phyloP scores from a whole-genome alignment of 2,797 vertebrate genomes.

The Argya squamiceps region DNA sequence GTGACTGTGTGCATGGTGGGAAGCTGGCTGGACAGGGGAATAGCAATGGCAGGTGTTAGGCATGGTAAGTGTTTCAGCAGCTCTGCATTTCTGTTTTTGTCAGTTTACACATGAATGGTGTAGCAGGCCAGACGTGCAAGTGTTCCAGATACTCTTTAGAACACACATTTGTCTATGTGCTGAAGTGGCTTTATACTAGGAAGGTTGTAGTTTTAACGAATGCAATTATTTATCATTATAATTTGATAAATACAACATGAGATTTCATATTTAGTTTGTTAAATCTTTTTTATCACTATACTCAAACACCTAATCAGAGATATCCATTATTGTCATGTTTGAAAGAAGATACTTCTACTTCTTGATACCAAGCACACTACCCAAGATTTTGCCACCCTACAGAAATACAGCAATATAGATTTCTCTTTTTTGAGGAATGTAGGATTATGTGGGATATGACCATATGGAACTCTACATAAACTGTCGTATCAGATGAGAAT shows the following conservation, averaged over 20 bases:
- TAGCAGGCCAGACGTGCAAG: not conserved
- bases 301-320: not conserved
- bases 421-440: not conserved
- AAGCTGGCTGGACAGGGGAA: not conserved
- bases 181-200: not conserved
- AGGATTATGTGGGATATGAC: not conserved
- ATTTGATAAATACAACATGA: not conserved
- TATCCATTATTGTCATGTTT: not conserved
- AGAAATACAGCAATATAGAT: not conserved
- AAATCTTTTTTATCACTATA: not conserved
- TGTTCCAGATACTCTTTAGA: not conserved
- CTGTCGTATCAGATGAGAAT: not conserved
- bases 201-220: not conserved
- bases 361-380: not conserved
- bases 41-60: not conserved
- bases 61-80: not conserved
- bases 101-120: not conserved
- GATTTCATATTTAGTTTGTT: not conserved
- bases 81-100: not conserved
- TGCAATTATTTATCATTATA: not conserved
- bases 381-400: not conserved
- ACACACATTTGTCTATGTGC: not conserved
- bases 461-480: not conserved
- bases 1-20: rapidly evolving
- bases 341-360: not conserved